Evolutionary conservation across 2,888 invertebrate species (phyloP).

Genomic region (Venusia cambrica): DNA sequence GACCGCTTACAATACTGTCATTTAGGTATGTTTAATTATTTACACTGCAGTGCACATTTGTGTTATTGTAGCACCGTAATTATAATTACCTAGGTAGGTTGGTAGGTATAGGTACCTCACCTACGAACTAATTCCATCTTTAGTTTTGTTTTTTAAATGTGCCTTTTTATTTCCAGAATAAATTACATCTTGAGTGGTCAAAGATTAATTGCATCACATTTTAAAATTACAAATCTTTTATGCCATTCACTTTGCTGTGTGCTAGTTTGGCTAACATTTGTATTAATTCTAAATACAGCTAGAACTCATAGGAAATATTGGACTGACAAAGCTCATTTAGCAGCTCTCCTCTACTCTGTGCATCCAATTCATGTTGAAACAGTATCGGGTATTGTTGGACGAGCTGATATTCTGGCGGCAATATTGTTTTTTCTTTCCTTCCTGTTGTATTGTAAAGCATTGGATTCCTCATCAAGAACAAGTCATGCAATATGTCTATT

Average conservation of each 20-base stretch:
- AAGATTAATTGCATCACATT: conserved; percentile 79
- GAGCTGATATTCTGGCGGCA: conserved; percentile 94
- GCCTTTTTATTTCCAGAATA: conserved; percentile 67
- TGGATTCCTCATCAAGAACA: conserved; percentile 26
- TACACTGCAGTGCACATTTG: too few species aligned
- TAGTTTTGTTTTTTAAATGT: too few species aligned
- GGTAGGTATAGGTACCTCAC: too few species aligned
- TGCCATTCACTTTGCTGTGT: conserved; percentile 83
- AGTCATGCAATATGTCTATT: conserved; percentile 11
- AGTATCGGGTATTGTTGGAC: conserved; percentile 94
- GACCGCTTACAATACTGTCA: conserved; percentile 93
- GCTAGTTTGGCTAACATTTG: conserved; percentile 40
- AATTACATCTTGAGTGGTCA: conserved; percentile 84
- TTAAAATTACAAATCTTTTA: conserved; percentile 88
- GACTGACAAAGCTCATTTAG: conserved; percentile 80
- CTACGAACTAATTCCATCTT: too few species aligned
- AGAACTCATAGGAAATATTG: conserved; percentile 22
- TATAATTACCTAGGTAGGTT: too few species aligned
- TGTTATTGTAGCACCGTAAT: too few species aligned
- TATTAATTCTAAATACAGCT: conserved; percentile 8
- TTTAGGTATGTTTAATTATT: conserved; percentile 88
- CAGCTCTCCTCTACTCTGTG: conserved; percentile 89
- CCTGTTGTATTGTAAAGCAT: conserved; percentile 80
- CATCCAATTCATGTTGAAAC: conserved; percentile 97
- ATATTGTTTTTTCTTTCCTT: conserved; percentile 88